Base-by-base conservation (phyloP, 1,140 invertebrate species). In the Danaus plexippus region DNA sequence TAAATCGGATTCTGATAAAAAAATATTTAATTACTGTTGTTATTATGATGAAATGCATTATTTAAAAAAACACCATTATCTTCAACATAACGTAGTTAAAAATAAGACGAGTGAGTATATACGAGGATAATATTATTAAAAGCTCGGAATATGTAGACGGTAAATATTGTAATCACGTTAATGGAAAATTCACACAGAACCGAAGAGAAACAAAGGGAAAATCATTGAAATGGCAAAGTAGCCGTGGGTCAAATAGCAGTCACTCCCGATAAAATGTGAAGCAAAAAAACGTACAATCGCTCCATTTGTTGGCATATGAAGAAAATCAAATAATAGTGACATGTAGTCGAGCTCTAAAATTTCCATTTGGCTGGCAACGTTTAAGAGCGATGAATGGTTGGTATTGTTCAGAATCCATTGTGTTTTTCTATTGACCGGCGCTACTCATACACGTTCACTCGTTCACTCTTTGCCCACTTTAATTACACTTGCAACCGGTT, bases 301-400 rank as follows among this genome's bases (percentile, higher is more conserved):
- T 47, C 54, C 50, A 52, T 59, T 63, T 58, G 54, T 41, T 41
- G 15, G 43, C 52, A 57, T 50, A 62, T 62, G 46, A 43, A 47
- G 40, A 59, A 59, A 66, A 66, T 66, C 57, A 63, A 66, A 43
- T 57, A 57, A 50, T 57, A 54, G 64, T 66, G 64, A 66, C 64
- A 66, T 66, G 60, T 54, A 66, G 60, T 56, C 60, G 51, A 51
- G 57, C 47, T 47, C 58, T 63, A 59, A 67, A 67, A 67, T 67
- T 67, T 67, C 66, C 66, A 67, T 67, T 67, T 65, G 66, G 60
- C 66, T 61, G 59, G 59, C 44, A 45, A 47, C 66, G 59, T 61
- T 67, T 65, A 67, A 67, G 63, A 62, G 59, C 59, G 52, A 52
- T 61, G 66, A 67, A 62, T 67, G 59, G 50, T 32, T 47, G 12